Percentiles rank a stretch among this genome's conserved stretches.
phyloP scores from a whole-genome alignment of 2,888 invertebrate genomes.

The Netelia virgata region DNA sequence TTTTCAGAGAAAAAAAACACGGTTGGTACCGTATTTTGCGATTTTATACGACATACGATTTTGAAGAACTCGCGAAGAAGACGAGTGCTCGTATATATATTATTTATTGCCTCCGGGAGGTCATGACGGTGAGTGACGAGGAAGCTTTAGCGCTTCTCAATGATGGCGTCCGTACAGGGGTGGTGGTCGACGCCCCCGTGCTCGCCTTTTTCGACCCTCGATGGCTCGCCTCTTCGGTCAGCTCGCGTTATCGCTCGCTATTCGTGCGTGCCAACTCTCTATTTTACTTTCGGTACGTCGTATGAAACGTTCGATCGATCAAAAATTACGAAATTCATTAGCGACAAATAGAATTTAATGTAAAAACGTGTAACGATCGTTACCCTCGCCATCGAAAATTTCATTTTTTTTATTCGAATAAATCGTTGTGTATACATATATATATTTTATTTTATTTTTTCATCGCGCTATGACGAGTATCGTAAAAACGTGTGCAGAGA shows the following conservation, averaged over 20 bases:
- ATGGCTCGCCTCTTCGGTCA: conserved; percentile 51
- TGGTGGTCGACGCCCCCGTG: conserved; percentile 68
- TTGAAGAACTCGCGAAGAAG: too few species aligned
- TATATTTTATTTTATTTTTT: too few species aligned
- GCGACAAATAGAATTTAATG: too few species aligned
- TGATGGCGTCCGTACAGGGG: conserved; percentile 76
- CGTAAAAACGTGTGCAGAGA: conserved; percentile 31
- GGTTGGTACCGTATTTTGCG: too few species aligned
- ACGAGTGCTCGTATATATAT: background rate
- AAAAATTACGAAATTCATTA: too few species aligned
- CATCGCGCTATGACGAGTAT: background rate
- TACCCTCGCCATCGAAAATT: too few species aligned
- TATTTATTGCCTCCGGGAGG: conserved; percentile 25
- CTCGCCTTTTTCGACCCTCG: conserved; percentile 42
- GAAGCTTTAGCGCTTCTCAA: conserved; percentile 68
- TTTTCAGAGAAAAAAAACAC: too few species aligned
- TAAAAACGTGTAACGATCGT: too few species aligned
- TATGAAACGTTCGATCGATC: background rate
- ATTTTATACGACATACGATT: too few species aligned
- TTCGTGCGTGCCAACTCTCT: background rate
- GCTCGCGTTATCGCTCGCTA: conserved; percentile 47
- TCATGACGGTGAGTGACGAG: conserved; percentile 40
- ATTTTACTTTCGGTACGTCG: background rate
- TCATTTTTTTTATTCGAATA: too few species aligned
- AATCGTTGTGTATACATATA: too few species aligned